Evolutionary conservation across 2,888 invertebrate genomes (phyloP).

Genomic region (Lasioglossum calceatum): DNA sequence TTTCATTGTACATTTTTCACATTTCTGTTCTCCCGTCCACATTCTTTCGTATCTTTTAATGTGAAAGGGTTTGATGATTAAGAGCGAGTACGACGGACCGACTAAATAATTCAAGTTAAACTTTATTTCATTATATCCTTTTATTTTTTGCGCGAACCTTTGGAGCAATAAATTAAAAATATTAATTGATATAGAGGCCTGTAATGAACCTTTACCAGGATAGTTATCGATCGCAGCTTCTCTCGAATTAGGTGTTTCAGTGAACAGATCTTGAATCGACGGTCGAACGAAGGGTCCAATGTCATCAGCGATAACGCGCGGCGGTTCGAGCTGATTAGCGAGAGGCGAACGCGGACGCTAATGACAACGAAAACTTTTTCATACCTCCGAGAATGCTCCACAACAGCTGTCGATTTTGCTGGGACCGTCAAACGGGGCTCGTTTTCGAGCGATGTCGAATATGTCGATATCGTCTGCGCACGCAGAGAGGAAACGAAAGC

Average conservation of each 20-base stretch:
- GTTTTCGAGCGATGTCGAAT: slow-evolving; percentile 47
- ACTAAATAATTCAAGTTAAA: too few species aligned
- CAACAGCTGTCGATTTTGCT: slow-evolving; percentile 55
- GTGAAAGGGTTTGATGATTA: background rate
- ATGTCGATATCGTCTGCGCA: slow-evolving; percentile 52
- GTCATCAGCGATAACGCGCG: slow-evolving; percentile 16
- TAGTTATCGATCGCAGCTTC: background rate
- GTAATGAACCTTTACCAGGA: background rate
- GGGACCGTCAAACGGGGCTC: slow-evolving; percentile 50
- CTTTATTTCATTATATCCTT: background rate
- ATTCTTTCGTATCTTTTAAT: too few species aligned
- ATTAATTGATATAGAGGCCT: background rate
- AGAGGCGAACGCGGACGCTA: slow-evolving; percentile 23
- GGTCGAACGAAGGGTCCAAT: background rate
- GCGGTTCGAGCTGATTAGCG: slow-evolving; percentile 36
- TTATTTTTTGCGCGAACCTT: background rate
- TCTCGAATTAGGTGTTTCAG: background rate
- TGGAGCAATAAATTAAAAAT: background rate
- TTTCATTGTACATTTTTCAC: background rate
- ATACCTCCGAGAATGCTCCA: slow-evolving; percentile 46
- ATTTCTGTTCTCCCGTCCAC: background rate
- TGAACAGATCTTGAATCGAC: background rate
- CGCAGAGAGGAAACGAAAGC: slow-evolving; percentile 26
- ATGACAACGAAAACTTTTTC: slow-evolving; percentile 54
- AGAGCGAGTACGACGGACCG: background rate